Percentiles rank a stretch among this genome's conserved stretches.
Conservation (phyloP, 2,113 vertebrate species). For the Chloroceryle aenea region DNA sequence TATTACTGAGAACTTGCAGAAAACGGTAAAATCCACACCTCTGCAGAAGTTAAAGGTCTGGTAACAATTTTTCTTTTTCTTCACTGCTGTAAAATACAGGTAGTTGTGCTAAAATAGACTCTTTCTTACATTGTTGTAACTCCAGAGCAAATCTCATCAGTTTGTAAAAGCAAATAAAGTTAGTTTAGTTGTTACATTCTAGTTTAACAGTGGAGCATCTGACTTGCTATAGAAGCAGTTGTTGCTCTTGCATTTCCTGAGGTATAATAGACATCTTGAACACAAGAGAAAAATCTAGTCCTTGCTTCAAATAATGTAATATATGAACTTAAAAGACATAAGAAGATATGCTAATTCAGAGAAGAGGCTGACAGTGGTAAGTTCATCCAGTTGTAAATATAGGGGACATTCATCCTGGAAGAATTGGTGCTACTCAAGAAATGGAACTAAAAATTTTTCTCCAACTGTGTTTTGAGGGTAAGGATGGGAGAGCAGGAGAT, state of each 20-base stretch:
- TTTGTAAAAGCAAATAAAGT: background rate
- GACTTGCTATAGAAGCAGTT: background rate
- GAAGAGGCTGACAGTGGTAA: background rate
- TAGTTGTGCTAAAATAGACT: background rate
- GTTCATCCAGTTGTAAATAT: background rate
- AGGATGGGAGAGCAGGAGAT: background rate
- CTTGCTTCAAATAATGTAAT: background rate
- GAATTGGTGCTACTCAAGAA: background rate
- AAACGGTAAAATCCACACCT: slow-evolving; percentile 21
- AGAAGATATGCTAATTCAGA: background rate
- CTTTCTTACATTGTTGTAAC: background rate
- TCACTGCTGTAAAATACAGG: background rate
- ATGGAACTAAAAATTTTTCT: background rate
- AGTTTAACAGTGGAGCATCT: background rate
- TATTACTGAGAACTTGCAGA: slow-evolving; percentile 17
- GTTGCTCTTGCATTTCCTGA: background rate
- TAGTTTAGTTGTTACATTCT: background rate
- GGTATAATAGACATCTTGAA: background rate
- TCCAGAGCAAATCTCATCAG: background rate
- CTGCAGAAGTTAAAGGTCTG: background rate
- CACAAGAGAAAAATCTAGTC: background rate
- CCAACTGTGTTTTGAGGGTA: background rate
- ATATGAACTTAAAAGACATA: background rate
- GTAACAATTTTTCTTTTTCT: background rate
- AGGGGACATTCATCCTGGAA: background rate